Conservation (phyloP, 2,888 invertebrate species). For the Lamellibrachia columna region DNA sequence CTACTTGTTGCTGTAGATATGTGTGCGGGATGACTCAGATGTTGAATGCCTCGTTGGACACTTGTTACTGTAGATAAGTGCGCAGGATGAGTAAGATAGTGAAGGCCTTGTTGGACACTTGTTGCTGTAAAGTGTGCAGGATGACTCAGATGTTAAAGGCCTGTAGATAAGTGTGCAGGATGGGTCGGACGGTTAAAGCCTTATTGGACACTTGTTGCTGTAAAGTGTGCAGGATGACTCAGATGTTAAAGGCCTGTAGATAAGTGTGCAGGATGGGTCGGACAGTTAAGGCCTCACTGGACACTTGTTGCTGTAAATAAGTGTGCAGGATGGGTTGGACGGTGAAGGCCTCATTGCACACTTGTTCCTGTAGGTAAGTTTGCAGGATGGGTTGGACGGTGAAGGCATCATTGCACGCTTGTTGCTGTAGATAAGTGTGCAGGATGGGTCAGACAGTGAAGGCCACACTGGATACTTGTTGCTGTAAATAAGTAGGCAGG, state of each 20-base stretch:
- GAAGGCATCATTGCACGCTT: not conserved
- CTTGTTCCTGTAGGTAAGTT: not conserved
- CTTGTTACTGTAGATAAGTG: no score
- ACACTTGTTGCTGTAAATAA: not conserved
- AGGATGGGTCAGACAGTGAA: not conserved
- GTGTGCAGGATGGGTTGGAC: not conserved
- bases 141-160: no score
- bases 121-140: constrained; percentile 38
- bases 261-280: not conserved
- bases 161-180: no score
- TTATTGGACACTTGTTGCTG: no score
- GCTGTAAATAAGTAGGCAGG: constrained; percentile 70
- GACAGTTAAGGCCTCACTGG: not conserved
- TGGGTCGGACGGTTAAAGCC: no score
- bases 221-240: no score
- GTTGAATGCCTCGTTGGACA: constrained; percentile 69
- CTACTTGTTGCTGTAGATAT: constrained; percentile 61
- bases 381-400: not conserved
- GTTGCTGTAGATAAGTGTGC: not conserved
- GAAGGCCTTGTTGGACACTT: not conserved
- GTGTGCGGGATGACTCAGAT: constrained; percentile 70
- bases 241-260: not conserved
- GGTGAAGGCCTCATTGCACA: not conserved
- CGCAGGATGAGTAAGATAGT: no score
- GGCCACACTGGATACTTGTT: not conserved